Evolutionary conservation across 1,140 invertebrate species (phyloP).

Genomic region (Listronotus bonariensis): DNA sequence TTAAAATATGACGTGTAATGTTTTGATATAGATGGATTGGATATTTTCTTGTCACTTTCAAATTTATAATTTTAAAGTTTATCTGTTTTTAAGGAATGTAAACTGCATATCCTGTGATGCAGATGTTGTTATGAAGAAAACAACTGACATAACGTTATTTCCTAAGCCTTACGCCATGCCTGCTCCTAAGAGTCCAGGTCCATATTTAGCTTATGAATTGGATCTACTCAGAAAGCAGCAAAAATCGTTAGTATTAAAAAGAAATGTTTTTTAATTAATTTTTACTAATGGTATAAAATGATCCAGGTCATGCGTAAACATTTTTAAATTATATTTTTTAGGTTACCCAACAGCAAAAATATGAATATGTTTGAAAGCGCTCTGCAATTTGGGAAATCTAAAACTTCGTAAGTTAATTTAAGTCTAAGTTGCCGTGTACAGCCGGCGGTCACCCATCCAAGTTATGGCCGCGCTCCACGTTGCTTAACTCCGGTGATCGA

Average conservation of each 20-base stretch:
- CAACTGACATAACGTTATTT: conserved; percentile 58
- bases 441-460: too few relatives aligned
- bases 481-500: too few relatives aligned
- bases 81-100: conserved; percentile 60
- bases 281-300: too few relatives aligned
- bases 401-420: conserved; percentile 9
- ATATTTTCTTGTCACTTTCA: too few relatives aligned
- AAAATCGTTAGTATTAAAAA: conserved; percentile 44
- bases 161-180: conserved; percentile 57
- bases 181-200: conserved; percentile 63
- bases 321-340: conserved; percentile 35
- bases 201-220: conserved; percentile 70
- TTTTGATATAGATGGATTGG: too few relatives aligned
- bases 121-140: conserved; percentile 67
- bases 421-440: too few relatives aligned
- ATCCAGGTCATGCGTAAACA: too few relatives aligned
- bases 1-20: too few relatives aligned
- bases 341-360: conserved; percentile 54
- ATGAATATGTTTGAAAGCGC: conserved; percentile 55
- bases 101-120: conserved; percentile 77
- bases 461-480: too few relatives aligned
- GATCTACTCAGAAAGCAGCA: conserved; percentile 65
- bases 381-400: conserved; percentile 15
- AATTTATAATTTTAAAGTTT: conserved; percentile 3
- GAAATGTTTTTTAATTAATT: too few relatives aligned